A percentile compares a stretch with the other conserved stretches of the same genome.
These are phyloP conservation scores for Oxygymnocypris stewartii DNA, from an alignment of 2,113 vertebrate genomes.

Conservation along the genomic window DNA sequence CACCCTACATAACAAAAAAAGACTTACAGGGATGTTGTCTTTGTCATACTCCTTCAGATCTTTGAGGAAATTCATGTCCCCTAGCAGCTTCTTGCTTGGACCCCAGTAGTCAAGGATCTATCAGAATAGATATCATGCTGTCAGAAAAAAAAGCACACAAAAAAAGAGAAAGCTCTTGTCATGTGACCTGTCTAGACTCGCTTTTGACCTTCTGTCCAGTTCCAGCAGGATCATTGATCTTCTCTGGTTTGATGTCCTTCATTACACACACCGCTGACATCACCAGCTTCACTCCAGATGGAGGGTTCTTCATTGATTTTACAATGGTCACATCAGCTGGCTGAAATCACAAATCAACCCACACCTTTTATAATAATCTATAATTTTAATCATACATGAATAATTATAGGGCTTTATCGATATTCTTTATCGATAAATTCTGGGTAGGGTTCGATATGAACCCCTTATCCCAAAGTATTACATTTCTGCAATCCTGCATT, in stretches of 20 bases:
- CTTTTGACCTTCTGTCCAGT: slow-evolving; percentile 85
- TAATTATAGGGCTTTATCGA: not conserved
- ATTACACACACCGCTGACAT: slow-evolving; percentile 97
- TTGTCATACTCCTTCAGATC: slow-evolving; percentile 91
- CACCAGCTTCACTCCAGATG: slow-evolving; percentile 92
- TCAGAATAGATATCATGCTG: slow-evolving; percentile 12
- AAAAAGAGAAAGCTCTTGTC: not conserved
- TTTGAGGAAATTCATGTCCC: slow-evolving; percentile 92
- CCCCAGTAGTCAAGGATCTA: slow-evolving; percentile 93
- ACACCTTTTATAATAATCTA: not conserved
- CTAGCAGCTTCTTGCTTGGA: slow-evolving; percentile 91
- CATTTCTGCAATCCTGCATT: not conserved
- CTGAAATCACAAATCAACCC: slow-evolving; percentile 73
- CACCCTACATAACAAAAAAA: slow-evolving; percentile 1
- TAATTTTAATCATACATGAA: not conserved
- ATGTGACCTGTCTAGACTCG: not conserved
- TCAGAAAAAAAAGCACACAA: slow-evolving; percentile 9
- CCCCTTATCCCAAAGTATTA: not conserved
- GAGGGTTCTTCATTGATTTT: slow-evolving; percentile 98
- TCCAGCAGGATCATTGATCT: slow-evolving; percentile 80
- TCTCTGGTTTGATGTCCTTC: slow-evolving; percentile 92
- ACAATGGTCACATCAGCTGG: slow-evolving; percentile 92
- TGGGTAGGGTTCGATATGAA: not conserved
- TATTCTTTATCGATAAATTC: not conserved
- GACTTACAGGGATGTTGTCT: slow-evolving; percentile 92